Evolutionary conservation across 2,797 vertebrate species (phyloP), one percentile per base, ranked within the genome.

Genomic region (Antrozous pallidus): DNA sequence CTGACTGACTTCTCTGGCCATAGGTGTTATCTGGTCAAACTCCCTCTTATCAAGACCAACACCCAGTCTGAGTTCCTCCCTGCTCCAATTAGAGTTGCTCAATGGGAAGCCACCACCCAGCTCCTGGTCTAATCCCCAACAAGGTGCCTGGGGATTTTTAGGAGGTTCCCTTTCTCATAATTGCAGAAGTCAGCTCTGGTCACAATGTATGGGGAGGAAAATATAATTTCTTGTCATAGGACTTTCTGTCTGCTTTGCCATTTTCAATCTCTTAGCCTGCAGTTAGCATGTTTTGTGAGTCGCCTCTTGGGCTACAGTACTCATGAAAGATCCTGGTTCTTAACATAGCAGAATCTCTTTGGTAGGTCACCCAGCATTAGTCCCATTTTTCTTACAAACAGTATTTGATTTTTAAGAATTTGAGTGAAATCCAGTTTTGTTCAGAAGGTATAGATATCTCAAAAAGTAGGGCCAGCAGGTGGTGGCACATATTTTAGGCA

Each of bases 111-210:
- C 51, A 61, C 69, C 82, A 24, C 63, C 38, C 42, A 65, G 36
- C 20, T 77, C 40, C 80, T 83, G 45, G 58, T 73, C 51, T 88
- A 26, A 54, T 86, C 49, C 54, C 65, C 61, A 36, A n/a, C 31
- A 67, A 49, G 47, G 26, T 20, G 16, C 24, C 56, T 82, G 42
- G 33, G 36, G 65, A 83, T 38, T 88, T 83, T 83, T 26, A 71
- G 75, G 47, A 63, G 93, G 14, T 95, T 91, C 94, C 17, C 58
- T 17, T 71, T 89, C 42, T 90, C 45, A 20, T 93, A 77, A 87
- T 93, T 89, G 58, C 24, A 86, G 40, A 96, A 73, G 73, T 91
- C 94, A 78, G 38, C 69, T 61, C 54, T 82, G 86, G n/a, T 83
- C 75, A 89, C 10, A 54, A 17, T 84, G 69, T 74, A 40, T 26